Base-by-base conservation (phyloP, 2,797 vertebrate genomes). In the Thunnus albacares region DNA sequence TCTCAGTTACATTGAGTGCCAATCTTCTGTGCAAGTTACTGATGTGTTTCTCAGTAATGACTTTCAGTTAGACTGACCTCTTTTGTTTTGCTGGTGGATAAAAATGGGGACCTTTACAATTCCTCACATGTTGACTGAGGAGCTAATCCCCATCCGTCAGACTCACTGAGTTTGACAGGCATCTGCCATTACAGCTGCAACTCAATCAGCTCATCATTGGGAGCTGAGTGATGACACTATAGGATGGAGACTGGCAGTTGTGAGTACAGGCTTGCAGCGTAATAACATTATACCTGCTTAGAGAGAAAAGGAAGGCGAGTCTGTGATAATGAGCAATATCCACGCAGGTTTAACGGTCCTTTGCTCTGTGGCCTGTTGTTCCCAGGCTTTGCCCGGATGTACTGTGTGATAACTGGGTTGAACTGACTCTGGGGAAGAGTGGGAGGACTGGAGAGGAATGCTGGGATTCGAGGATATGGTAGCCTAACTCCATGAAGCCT, bases 151-250 rank as follows among this genome's bases (percentile, higher is more conserved):
- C 71, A 85, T 90, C 82, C 35, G 66, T 91, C 86, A 90, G 69
- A 76, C 56, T 74, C 76, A 75, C 45, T 14, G 73, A 79, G 71
- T 81, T 79, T 89, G 92, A 92, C 91, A 81, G 75, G 77, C 84
- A 72, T 87, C 91, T 85, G 87, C 87, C 89, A 90, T 85, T 77
- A 20, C 53, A 79, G 78, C 82, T 81, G 74, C 84, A 81, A 87
- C 87, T 87, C 87, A 90, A 91, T 91, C 90, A 89, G 75, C 81
- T 84, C 73, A 63, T 89, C 89, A 71, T 71, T 72, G 81, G 24
- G 60, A 84, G 84, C 80, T 75, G 80, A 85, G 80, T 20, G 38
- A 71, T 63, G 86, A 86, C 14, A 66, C 65, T 51, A 76, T 14
- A 63, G 35, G 52, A 87, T 85, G 79, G 14, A 84, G 75, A 83